Percentiles rank a stretch among this genome's conserved stretches.
These are phyloP conservation scores for Pterophyllum scalare DNA, from an alignment of 2,113 vertebrate species.

Conservation along the genomic window DNA sequence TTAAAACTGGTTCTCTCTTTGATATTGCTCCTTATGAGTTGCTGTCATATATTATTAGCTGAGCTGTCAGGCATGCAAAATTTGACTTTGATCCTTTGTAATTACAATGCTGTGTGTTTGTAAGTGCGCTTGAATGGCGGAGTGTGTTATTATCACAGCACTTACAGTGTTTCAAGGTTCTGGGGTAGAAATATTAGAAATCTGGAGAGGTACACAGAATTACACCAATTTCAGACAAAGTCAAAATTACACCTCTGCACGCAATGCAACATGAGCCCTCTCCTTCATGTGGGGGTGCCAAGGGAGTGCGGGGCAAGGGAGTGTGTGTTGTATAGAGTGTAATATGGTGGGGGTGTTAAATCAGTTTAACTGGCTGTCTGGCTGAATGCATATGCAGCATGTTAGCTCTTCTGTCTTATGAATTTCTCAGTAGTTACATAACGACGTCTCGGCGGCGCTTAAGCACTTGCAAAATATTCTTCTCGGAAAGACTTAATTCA, in stretches of 20 bases:
- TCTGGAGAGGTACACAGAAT: constrained; percentile 21
- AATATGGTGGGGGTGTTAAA: constrained; percentile 27
- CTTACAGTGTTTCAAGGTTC: constrained; percentile 30
- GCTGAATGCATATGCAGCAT: constrained; percentile 16
- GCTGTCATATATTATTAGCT: constrained; percentile 35
- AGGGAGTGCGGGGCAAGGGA: not conserved
- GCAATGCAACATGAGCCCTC: constrained; percentile 56
- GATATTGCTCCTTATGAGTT: constrained; percentile 41
- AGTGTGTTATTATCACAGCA: constrained; percentile 7
- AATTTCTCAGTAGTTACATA: constrained; percentile 52
- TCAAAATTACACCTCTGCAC: constrained; percentile 61
- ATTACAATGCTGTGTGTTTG: constrained; percentile 27
- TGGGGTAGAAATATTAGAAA: constrained; percentile 39
- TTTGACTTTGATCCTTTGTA: constrained; percentile 50
- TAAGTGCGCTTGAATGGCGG: not conserved
- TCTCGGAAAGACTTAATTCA: not conserved
- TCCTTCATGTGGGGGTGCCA: not conserved
- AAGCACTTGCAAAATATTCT: not conserved
- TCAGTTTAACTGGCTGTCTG: constrained; percentile 14
- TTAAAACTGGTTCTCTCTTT: constrained; percentile 5
- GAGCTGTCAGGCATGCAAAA: constrained; percentile 15
- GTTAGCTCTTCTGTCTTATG: constrained; percentile 30
- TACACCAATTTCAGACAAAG: constrained; percentile 40
- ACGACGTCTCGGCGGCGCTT: constrained; percentile 21
- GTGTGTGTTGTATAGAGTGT: not conserved